A percentile compares a stretch with the other conserved stretches of the same genome.
Evolutionary conservation across 2,888 invertebrate species (phyloP).

Genomic region (Apamea epomidion): DNA sequence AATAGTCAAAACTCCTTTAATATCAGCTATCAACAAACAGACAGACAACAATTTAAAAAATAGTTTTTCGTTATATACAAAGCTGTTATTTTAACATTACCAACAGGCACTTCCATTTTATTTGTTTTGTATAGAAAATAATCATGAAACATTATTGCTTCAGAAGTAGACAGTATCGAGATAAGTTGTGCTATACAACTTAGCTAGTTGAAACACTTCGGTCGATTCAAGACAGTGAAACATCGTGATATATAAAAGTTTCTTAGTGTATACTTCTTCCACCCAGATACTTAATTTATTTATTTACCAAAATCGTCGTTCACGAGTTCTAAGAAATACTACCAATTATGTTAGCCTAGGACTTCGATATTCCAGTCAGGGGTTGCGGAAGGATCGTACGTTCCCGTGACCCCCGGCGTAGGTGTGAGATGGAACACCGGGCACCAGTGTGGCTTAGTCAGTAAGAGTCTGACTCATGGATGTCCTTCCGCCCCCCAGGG

Average conservation of each 20-base stretch:
- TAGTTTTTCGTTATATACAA: too few species aligned
- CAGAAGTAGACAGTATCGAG: background rate
- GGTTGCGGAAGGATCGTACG: too few species aligned
- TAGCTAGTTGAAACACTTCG: background rate
- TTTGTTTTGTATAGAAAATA: background rate
- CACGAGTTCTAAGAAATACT: slow-evolving; percentile 16
- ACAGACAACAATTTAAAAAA: too few species aligned
- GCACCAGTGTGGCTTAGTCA: too few species aligned
- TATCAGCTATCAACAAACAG: too few species aligned
- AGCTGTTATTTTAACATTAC: too few species aligned
- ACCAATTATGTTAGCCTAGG: background rate
- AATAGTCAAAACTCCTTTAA: too few species aligned
- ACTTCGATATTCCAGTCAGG: background rate
- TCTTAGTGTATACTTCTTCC: background rate
- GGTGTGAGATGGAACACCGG: too few species aligned
- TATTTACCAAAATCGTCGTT: slow-evolving; percentile 5
- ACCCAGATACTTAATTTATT: slow-evolving; percentile 14
- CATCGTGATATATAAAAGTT: background rate
- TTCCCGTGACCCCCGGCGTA: too few species aligned
- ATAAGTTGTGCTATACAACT: background rate
- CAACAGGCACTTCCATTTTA: too few species aligned
- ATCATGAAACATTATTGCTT: background rate
- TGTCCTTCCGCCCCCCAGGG: too few species aligned
- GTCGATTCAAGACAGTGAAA: background rate
- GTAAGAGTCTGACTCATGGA: too few species aligned